Conservation (phyloP, 2,797 vertebrate genomes). For the Lophura swinhoii region DNA sequence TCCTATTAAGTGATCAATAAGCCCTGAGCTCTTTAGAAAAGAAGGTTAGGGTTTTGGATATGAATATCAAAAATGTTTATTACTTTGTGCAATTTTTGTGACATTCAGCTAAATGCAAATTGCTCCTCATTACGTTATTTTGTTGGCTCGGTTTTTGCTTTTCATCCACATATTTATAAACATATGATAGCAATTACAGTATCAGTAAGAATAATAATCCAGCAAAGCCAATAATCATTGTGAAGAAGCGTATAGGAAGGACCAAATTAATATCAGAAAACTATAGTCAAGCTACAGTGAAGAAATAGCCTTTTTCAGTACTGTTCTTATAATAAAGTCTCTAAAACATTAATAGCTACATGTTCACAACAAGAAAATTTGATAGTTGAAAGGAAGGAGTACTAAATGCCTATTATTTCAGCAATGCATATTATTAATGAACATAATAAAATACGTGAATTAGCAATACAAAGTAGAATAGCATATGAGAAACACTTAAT, state of each 20-base stretch:
- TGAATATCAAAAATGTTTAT: not conserved
- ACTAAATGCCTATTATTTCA: conserved; percentile 41
- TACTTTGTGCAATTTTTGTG: conserved; percentile 12
- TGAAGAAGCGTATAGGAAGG: not conserved
- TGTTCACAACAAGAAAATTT: not conserved
- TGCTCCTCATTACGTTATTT: conserved; percentile 51
- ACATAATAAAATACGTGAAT: conserved; percentile 11
- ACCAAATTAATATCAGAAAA: conserved; percentile 33
- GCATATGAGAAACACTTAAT: not conserved
- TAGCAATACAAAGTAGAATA: not conserved
- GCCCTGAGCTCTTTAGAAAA: not conserved
- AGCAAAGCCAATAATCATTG: conserved; percentile 24
- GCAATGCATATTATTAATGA: not conserved
- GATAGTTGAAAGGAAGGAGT: not conserved
- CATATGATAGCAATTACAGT: conserved; percentile 51
- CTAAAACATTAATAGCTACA: not conserved
- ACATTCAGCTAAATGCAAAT: conserved; percentile 54
- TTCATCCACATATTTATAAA: conserved; percentile 58
- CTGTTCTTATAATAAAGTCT: not conserved
- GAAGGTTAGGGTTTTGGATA: not conserved
- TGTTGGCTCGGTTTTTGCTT: conserved; percentile 41
- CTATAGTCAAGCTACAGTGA: not conserved
- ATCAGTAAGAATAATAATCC: conserved; percentile 42
- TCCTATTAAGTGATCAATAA: not conserved
- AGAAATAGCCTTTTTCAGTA: conserved; percentile 6